Base-by-base conservation (phyloP, 53 echinoderm and acorn worm species). In the Temnopleurus reevesii region DNA sequence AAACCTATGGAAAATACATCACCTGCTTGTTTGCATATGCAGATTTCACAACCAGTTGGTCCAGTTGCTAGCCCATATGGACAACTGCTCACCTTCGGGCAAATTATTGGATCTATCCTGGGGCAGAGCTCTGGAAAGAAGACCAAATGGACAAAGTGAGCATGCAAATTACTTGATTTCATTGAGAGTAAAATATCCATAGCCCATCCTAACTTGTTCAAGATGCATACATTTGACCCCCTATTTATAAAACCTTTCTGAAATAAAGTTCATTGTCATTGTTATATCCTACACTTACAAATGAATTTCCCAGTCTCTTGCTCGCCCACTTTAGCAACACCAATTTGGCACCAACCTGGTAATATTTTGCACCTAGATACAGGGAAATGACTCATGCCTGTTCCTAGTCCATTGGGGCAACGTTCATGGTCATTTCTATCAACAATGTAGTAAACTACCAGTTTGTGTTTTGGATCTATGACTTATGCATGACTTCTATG, bases 61-160 rank as follows among this genome's bases (percentile, higher is more conserved):
- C 83, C 90, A n/a, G 84, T 66, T 15, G 57, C 83, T 30, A 90
- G 71, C 26, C 90, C 90, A 83, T 31, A 90, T 19, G 64, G 83
- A 33, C 90, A 90, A 4, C 53, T n/a, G 33, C 83, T 13, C 6
- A 36, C 83, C 26, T 31, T 24, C 1, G 84, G 84, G 31, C 90
- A 90, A n/a, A 44, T 27, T 15, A 18, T 12, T 21, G 46, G 51
- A 31, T 87, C 88, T 46, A 87, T 15, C 49, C 27, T 35, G 47
- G 71, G 66, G 33, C 88, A 87, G 9, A 5, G 17, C 9, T 66
- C 88, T 87, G 58, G 0, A 57, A 58, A 2, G 4, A 45, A 61
- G 21, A 71, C 4, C 35, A 65, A 71, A 12, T 19, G n/a, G n/a
- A n/a, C n/a, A n/a, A n/a, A n/a, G n/a, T n/a, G n/a, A n/a, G n/a